These are phyloP conservation scores for Andrena bucephala DNA, from an alignment of 2,888 invertebrate species.

Conservation along the genomic window DNA sequence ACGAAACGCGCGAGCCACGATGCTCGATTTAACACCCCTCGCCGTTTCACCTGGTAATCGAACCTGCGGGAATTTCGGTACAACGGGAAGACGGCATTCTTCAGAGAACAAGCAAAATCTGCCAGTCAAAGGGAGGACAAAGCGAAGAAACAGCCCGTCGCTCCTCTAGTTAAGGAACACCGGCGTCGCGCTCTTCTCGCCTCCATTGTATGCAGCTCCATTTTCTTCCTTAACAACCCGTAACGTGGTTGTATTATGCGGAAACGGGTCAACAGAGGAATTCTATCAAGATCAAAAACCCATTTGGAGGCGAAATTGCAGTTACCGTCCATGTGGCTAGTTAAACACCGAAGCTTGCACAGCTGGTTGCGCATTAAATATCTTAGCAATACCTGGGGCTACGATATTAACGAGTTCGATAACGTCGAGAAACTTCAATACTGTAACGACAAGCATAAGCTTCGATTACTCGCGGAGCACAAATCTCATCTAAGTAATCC, in stretches of 20 bases:
- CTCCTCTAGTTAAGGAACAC: not conserved
- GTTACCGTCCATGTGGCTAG: not conserved
- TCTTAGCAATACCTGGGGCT: too few species aligned
- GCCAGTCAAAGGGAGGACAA: not conserved
- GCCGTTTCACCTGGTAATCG: conserved; percentile 17
- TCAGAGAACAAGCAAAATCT: not conserved
- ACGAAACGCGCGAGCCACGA: not conserved
- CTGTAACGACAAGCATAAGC: too few species aligned
- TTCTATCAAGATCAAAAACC: not conserved
- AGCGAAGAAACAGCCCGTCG: not conserved
- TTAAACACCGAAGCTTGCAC: too few species aligned
- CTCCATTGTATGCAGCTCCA: not conserved
- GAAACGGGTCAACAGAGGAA: not conserved
- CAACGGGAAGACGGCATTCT: not conserved
- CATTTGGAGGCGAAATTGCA: not conserved
- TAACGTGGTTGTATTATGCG: not conserved
- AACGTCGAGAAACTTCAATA: too few species aligned
- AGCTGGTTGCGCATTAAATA: too few species aligned
- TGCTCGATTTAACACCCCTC: conserved; percentile 9
- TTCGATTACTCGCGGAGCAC: too few species aligned
- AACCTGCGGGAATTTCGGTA: not conserved
- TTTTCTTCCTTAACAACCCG: not conserved
- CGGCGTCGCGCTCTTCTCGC: not conserved
- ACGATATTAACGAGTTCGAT: too few species aligned
- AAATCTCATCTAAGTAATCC: too few species aligned